Base-by-base conservation (phyloP, 2,113 vertebrate genomes). In the Martes martes region DNA sequence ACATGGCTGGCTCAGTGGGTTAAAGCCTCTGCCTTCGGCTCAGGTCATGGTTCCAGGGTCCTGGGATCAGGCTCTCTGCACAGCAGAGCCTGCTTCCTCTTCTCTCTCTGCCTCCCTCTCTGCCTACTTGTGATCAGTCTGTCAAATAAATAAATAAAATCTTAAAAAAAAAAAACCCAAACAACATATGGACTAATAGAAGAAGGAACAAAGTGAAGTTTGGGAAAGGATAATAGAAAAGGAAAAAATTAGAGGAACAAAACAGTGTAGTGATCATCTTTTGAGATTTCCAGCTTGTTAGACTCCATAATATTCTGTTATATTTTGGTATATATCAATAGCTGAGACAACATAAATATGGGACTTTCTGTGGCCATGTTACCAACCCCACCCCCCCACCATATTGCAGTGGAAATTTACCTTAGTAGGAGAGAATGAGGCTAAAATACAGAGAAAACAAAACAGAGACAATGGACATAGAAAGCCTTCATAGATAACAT, bases 151-250 rank as follows among this genome's bases (percentile, higher is more conserved):
- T 42, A 42, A 42, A 42, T 42, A 42, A 42, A 42, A 42, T 42
- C 39, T 42, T 42, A 42, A 42, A 42, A 4, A 42, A 42, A 42
- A 42, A 3, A 42, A 42, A 42, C 2, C 36, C 39, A 98, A 95
- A 95, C 36, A 91, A 7, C 81, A 89, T 73, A 91, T 86, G 59
- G 36, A 24, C 11, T 50, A 42, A 14, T n/a, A 67, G 57, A 61
- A 88, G 52, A 84, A 31, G 31, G n/a, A 95, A 63, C 50, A 94
- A 82, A 94, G n/a, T 63, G 33, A 42, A 89, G 74, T 90, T 91
- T 65, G 71, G 50, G 52, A 88, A 78, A 71, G 52, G 31, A 71
- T 86, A 67, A 61, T 26, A 81, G 50, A 45, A 93, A 95, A 94
- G 45, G 47, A 78, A 90, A 88, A 31, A 26, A 18, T 15, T 28